These are phyloP conservation scores for Drosophila sproati DNA, from an alignment of 1,140 invertebrate genomes.

Conservation along the genomic window DNA sequence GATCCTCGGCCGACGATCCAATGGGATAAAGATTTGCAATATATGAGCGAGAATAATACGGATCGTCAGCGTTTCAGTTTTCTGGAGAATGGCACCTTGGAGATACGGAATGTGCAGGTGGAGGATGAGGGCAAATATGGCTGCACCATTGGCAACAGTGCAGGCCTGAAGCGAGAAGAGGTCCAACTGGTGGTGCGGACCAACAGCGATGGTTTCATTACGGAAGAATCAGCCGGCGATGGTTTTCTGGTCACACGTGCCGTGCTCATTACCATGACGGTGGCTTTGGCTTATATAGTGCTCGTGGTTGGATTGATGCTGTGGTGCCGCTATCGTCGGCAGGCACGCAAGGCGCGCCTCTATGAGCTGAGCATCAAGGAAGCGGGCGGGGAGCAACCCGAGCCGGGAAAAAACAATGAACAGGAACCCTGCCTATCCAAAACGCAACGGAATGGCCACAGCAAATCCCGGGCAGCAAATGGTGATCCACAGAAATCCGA, in stretches of 20 bases:
- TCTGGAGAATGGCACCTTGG: constrained; percentile 93
- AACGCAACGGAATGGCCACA: constrained; percentile 78
- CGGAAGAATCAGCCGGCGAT: constrained; percentile 84
- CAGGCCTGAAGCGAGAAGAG: constrained; percentile 93
- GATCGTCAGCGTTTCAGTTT: constrained; percentile 88
- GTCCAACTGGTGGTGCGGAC: constrained; percentile 90
- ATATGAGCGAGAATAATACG: constrained; percentile 84
- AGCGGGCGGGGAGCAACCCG: constrained; percentile 67
- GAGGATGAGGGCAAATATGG: constrained; percentile 95
- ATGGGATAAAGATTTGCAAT: constrained; percentile 94
- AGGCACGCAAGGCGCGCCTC: constrained; percentile 75
- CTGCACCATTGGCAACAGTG: constrained; percentile 96
- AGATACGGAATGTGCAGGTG: constrained; percentile 90
- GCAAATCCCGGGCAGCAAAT: constrained; percentile 85
- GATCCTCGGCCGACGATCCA: constrained; percentile 94
- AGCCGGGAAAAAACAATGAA: constrained; percentile 74
- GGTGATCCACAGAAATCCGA: constrained; percentile 89
- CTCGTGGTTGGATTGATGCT: constrained; percentile 96
- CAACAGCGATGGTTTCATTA: constrained; percentile 85
- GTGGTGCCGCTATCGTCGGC: constrained; percentile 93
- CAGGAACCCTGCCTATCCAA: constrained; percentile 83
- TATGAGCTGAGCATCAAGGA: constrained; percentile 70
- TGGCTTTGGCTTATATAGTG: constrained; percentile 95
- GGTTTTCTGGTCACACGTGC: constrained; percentile 92
- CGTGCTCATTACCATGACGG: constrained; percentile 95